Percentiles rank a stretch among this genome's conserved stretches.
Conservation (phyloP, 2,797 vertebrate genomes). For the Hipposideros larvatus region DNA sequence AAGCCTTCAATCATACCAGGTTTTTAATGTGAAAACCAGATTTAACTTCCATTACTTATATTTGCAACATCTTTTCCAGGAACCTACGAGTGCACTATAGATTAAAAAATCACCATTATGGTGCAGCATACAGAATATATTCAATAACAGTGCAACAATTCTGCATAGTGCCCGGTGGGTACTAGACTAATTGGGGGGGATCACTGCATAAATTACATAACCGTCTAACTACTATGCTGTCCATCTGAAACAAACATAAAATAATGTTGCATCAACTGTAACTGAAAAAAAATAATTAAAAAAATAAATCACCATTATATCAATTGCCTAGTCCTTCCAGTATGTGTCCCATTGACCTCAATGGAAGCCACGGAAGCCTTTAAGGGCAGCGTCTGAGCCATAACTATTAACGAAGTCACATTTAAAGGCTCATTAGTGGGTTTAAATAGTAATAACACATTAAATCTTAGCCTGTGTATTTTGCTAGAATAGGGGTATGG, state of each 20-base stretch:
- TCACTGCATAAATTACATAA: too few relatives aligned
- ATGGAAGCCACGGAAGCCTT: background rate
- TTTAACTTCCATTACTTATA: conserved; percentile 16
- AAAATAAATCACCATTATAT: background rate
- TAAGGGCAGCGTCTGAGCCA: conserved; percentile 10
- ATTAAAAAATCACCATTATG: background rate
- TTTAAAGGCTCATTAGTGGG: conserved; percentile 73
- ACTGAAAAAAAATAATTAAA: too few relatives aligned
- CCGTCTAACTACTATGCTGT: too few relatives aligned
- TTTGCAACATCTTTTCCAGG: conserved; percentile 19
- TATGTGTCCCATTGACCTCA: background rate
- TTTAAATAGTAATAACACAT: conserved; percentile 51
- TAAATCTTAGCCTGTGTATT: conserved; percentile 48
- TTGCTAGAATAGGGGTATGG: conserved; percentile 56
- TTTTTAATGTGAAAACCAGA: conserved; percentile 15
- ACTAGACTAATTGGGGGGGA: too few relatives aligned
- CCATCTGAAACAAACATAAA: too few relatives aligned
- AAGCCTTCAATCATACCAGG: background rate
- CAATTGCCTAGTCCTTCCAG: background rate
- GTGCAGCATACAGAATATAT: too few relatives aligned
- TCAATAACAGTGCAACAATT: too few relatives aligned
- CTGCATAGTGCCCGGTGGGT: too few relatives aligned
- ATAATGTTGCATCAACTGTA: too few relatives aligned
- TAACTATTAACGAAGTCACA: conserved; percentile 67
- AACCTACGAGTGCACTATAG: background rate